Conservation (phyloP, 2,113 vertebrate species). For the Scortum barcoo region DNA sequence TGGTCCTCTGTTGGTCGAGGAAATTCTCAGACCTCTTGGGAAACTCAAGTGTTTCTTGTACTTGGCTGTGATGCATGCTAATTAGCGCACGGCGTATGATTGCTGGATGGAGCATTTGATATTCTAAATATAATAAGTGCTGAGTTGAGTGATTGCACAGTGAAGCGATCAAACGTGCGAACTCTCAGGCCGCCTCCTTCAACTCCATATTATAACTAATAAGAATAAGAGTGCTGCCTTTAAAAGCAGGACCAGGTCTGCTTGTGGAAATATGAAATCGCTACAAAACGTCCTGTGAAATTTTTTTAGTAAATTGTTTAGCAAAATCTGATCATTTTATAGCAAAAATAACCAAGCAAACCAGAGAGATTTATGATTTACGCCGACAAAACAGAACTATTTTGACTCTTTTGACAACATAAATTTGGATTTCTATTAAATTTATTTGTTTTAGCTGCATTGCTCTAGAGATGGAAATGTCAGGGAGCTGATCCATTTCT, state of each 20-base stretch:
- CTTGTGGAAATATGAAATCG: background rate
- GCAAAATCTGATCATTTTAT: too few species aligned
- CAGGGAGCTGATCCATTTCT: too few species aligned
- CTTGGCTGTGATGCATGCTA: constrained; percentile 16
- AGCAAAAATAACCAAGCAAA: too few species aligned
- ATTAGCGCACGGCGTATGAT: background rate
- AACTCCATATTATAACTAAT: background rate
- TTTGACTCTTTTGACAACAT: too few species aligned
- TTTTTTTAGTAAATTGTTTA: too few species aligned
- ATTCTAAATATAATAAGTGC: background rate
- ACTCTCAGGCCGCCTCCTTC: background rate
- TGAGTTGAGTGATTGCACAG: background rate
- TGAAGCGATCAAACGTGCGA: background rate
- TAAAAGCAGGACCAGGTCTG: background rate
- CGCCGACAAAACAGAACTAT: too few species aligned
- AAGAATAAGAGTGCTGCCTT: background rate
- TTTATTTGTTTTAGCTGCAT: too few species aligned
- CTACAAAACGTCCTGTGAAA: background rate
- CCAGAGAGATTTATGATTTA: background rate
- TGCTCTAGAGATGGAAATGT: too few species aligned
- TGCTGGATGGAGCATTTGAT: background rate
- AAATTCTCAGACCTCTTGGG: background rate
- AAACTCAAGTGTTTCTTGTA: background rate
- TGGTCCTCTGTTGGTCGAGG: background rate
- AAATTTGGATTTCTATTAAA: too few species aligned